phyloP scores from a whole-genome alignment of 2,797 vertebrate genomes.

The Bradypodion pumilum region DNA sequence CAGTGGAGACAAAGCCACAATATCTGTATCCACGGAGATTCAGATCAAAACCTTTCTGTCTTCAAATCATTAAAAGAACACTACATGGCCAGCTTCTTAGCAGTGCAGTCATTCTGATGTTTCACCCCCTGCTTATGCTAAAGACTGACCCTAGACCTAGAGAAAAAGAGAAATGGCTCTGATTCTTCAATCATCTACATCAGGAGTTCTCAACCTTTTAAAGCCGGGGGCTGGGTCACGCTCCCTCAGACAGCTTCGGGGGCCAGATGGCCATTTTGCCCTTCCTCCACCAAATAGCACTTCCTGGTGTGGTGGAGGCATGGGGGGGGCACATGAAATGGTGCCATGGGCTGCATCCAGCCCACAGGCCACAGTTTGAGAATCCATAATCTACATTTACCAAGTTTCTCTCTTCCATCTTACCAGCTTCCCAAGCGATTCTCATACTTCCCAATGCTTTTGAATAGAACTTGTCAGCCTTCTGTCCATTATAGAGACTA shows the following conservation, averaged over 20 bases:
- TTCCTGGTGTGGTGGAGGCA: no score
- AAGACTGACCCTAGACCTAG: not conserved
- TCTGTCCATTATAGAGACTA: conserved; percentile 54
- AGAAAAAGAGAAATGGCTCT: conserved; percentile 50
- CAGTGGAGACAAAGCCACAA: conserved; percentile 16
- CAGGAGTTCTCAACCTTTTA: no score
- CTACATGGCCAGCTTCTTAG: not conserved
- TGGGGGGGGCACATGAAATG: no score
- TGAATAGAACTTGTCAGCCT: conserved; percentile 66
- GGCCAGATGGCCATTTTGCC: no score
- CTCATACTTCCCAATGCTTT: conserved; percentile 64
- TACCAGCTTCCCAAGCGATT: conserved; percentile 54
- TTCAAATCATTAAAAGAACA: conserved; percentile 38
- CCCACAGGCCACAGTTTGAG: no score
- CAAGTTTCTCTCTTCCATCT: conserved; percentile 58
- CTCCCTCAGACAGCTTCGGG: no score
- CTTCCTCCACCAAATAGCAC: no score
- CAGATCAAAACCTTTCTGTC: conserved; percentile 53
- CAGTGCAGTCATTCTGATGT: not conserved
- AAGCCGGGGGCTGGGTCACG: no score
- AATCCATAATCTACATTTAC: no score
- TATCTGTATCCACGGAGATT: conserved; percentile 50
- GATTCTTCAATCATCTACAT: conserved; percentile 51
- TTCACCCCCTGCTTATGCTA: not conserved
- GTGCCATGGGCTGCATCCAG: no score